Evolutionary conservation across 1,140 invertebrate genomes (phyloP), one percentile per base, ranked within the genome.

Genomic region (Ips typographus): DNA sequence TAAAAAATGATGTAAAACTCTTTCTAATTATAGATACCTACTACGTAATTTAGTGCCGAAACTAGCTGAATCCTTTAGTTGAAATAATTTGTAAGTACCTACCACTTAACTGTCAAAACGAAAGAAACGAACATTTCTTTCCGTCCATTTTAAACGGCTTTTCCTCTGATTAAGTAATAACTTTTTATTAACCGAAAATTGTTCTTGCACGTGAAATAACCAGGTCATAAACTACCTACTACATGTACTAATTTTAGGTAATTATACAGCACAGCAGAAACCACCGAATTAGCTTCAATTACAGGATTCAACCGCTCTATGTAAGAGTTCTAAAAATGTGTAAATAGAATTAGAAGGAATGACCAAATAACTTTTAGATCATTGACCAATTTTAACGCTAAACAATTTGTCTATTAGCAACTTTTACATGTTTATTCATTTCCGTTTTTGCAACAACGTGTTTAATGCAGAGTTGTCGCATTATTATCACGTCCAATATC

Each of bases 11-110:
- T 22, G 22, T 22, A 22, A 22, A 22, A 22, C 22, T 22, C 22
- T 22, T 22, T 22, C 22, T 22, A 22, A 22, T 22, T 22, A 22
- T 22, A 22, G 22, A 22, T 22, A 22, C 0, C 22, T 22, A 22
- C n/a, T 56, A 56, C n/a, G 5, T 56, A 56, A 56, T 39, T 39
- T 56, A 56, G 53, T 56, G 53, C 53, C 53, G 53, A 56, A 56
- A 56, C n/a, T 56, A 36, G 53, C 53, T 39, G 53, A 56, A 56
- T 56, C 53, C 53, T 56, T 39, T 56, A 56, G 53, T 56, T 56
- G 53, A 37, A 56, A 56, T 49, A 22, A 1, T 49, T 49, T 6
- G 22, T 22, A 22, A 8, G 44, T 49, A 8, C 44, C 6, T 49
- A 49, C 22, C 44, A 22, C 7, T 22, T 49, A 22, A 49, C 44